Evolutionary conservation across 2,888 invertebrate genomes (phyloP), one percentile per base, ranked within the genome.

Genomic region (Coenonympha arcania): DNA sequence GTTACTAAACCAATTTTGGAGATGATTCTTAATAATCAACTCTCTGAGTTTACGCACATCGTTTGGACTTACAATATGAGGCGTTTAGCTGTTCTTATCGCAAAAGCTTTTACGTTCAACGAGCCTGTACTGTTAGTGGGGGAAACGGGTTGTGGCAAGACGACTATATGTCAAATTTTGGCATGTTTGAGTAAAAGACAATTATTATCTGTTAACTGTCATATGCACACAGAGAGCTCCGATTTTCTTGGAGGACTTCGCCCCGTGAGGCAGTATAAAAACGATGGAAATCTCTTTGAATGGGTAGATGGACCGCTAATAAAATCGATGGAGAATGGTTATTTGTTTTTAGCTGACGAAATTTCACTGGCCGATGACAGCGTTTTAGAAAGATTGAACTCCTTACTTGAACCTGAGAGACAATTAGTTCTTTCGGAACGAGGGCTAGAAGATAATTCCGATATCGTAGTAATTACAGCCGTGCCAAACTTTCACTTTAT

Each of bases 361-460:
- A 99, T 99, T 63, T 99, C 99, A 0, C 80, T 99, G 56, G 99
- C 99, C 0, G 99, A 99, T 72, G 99, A 99, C 71, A 97, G 97
- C 57, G 99, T 99, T 2, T 85, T 99, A 47, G 99, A 99, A 82
- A 89, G 99, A 68, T 85, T 99, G 48, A 99, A 99, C 83, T 98
- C 98, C 19, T 89, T 99, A 46, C 85, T 99, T 22, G 94, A 99
- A 83, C 95, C 98, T 0, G 98, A 99, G 74, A 89, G 98, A 52
- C 94, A 92, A 46, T 82, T 99, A 28, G 85, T 99, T 22, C 79
- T 99, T 47, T 93, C 98, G 0, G 99, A 99, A 83, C 95, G 96
- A 72, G 94, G 94, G 5, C 90, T 89, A 47, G 90, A 89, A 65
- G 87, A 85, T 50, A 88, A 79, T 66, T 87, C 88, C 22, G 86